These are phyloP conservation scores for Pharmacophagus antenor DNA, from an alignment of 2,888 invertebrate species.

Conservation along the genomic window DNA sequence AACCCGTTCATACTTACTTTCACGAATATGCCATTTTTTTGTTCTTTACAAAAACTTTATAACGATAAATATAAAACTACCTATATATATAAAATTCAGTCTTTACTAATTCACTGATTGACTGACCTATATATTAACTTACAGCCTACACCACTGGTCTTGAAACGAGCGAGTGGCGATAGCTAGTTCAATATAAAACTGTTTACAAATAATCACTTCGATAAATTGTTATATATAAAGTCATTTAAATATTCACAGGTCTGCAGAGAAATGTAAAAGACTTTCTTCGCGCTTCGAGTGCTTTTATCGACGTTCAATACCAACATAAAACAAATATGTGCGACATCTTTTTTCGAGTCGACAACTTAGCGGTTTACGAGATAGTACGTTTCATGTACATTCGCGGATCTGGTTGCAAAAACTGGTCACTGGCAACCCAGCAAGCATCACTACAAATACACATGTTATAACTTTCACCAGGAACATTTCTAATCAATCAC, in stretches of 20 bases:
- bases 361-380: constrained; percentile 1
- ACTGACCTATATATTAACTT: no score
- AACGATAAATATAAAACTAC: no score
- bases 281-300: constrained; percentile 10
- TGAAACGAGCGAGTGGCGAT: no score
- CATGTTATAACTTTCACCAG: constrained; percentile 28
- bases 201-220: background rate
- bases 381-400: constrained; percentile 23
- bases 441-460: constrained; percentile 16
- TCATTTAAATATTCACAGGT: constrained; percentile 10
- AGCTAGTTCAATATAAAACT: no score
- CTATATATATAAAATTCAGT: no score
- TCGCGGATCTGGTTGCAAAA: constrained; percentile 22
- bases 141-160: no score
- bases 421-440: constrained; percentile 8
- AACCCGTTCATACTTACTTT: constrained; percentile 21
- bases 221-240: background rate
- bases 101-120: no score
- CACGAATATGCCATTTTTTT: constrained; percentile 5
- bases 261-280: constrained; percentile 14
- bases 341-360: constrained; percentile 16
- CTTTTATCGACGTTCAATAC: constrained; percentile 7
- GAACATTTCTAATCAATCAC: constrained; percentile 12
- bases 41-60: no score
- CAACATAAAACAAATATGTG: constrained; percentile 18